Evolutionary conservation across 2,113 vertebrate genomes (phyloP).

Genomic region (Nansenia antarctica): DNA sequence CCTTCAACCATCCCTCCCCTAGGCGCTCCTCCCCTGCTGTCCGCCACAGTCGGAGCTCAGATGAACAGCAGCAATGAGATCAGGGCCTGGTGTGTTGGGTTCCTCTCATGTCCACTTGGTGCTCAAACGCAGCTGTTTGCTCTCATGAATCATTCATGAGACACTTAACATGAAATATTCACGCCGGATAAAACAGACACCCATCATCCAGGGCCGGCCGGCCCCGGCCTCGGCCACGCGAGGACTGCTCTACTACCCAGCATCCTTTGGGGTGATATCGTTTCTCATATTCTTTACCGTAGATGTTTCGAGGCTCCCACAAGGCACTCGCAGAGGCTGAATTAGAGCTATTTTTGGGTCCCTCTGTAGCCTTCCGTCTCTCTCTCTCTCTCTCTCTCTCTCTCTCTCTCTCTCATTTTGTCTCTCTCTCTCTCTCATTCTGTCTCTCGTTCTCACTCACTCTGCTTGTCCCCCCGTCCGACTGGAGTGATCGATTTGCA

Average conservation of each 20-base stretch:
- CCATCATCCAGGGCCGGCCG: slow-evolving; percentile 32
- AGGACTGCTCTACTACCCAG: slow-evolving; percentile 39
- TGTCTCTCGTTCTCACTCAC: slow-evolving; percentile 7
- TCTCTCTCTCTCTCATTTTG: neutral
- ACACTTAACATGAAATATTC: slow-evolving; percentile 75
- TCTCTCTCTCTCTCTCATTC: neutral
- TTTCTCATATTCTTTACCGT: neutral
- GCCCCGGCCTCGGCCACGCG: slow-evolving; percentile 15
- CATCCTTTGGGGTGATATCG: slow-evolving; percentile 37
- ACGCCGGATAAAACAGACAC: slow-evolving; percentile 64
- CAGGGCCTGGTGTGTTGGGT: slow-evolving; percentile 40
- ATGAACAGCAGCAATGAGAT: slow-evolving; percentile 43
- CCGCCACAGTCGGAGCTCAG: neutral
- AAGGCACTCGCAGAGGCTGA: neutral
- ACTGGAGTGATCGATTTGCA: slow-evolving; percentile 70
- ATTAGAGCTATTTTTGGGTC: neutral
- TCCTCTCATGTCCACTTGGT: slow-evolving; percentile 68
- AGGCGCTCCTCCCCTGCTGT: too few relatives aligned
- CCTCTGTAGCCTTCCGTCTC: slow-evolving; percentile 4
- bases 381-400: slow-evolving; percentile 3
- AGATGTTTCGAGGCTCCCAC: neutral
- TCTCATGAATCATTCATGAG: slow-evolving; percentile 73
- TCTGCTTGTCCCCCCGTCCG: slow-evolving; percentile 15
- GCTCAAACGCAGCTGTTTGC: slow-evolving; percentile 70
- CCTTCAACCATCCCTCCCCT: too few relatives aligned